phyloP scores from a whole-genome alignment of 1,140 invertebrate genomes.

The Pectinophora gossypiella region DNA sequence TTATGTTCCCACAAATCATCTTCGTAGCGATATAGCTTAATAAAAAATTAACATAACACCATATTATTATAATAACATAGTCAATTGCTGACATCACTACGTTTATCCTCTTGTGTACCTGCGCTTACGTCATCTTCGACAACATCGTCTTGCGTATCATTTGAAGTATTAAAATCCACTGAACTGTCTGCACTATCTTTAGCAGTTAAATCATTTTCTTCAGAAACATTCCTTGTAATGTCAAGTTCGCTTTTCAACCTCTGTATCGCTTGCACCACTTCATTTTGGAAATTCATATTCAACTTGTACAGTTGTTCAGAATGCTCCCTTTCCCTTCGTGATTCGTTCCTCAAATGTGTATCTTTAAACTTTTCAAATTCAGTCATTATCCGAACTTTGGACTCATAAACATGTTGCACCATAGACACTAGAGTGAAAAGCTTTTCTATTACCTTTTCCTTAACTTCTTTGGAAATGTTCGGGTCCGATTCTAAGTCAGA shows the following conservation, averaged over 20 bases:
- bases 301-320: slow-evolving; percentile 65
- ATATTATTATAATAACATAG: no score
- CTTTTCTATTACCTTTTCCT: slow-evolving; percentile 66
- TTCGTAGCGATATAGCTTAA: no score
- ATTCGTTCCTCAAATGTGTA: slow-evolving; percentile 51
- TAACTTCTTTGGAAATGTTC: slow-evolving; percentile 59
- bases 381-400: slow-evolving; percentile 61
- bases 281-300: slow-evolving; percentile 67
- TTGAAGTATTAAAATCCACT: slow-evolving; percentile 32
- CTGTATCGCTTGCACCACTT: slow-evolving; percentile 61
- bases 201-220: slow-evolving; percentile 25
- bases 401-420: slow-evolving; percentile 65
- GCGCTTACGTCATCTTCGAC: neutral
- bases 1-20: no score
- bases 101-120: slow-evolving; percentile 7
- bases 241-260: slow-evolving; percentile 60
- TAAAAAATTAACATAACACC: no score
- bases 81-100: slow-evolving; percentile 10
- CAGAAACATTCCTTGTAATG: slow-evolving; percentile 41
- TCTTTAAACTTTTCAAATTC: slow-evolving; percentile 68
- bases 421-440: slow-evolving; percentile 59
- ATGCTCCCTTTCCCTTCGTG: slow-evolving; percentile 59
- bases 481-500: slow-evolving; percentile 62
- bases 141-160: slow-evolving; percentile 4
- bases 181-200: slow-evolving; percentile 31